Evolutionary conservation across 2,113 vertebrate genomes (phyloP), one percentile per base, ranked within the genome.

Genomic region (Nipponia nippon): DNA sequence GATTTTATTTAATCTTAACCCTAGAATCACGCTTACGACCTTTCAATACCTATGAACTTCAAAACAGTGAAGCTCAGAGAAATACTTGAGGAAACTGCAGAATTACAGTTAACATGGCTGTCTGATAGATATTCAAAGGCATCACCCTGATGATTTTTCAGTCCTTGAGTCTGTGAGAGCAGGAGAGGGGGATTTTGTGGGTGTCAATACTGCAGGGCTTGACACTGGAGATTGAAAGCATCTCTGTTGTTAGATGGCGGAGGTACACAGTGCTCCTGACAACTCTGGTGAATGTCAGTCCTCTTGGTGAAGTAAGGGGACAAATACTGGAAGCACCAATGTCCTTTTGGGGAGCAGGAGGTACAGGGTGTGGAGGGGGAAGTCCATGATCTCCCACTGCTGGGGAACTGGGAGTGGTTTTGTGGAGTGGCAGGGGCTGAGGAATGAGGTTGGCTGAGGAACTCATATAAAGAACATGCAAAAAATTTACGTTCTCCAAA

Each of bases 1-100:
- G 70, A 83, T 79, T 93, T 92, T 93, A 63, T 91, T 93, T 96
- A 83, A 85, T 85, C 40, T 79, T 93, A 89, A 87, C 52, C 81
- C 47, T 76, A 76, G 67, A 89, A 56, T 95, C 50, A 29, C 6
- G n/a, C 34, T 92, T 7, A 26, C 0, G 0, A 67, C 47, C 66
- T 90, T 78, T 87, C 69, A 2, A 0, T 71, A 66, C 22, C 25
- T 83, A 1, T 47, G 2, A 9, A 49, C 73, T 94, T 93, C 17
- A 58, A 63, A 86, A 70, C 49, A 80, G 23, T 53, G 52, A 95
- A 65, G 16, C 26, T 92, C 58, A 50, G 90, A 72, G 36, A 82
- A 91, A 38, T 77, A 13, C 22, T 50, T 46, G 27, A 69, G 66
- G 22, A 82, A 47, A 53, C 9, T 55, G 21, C 34, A 79, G 32